Conservation (phyloP, 2,113 vertebrate genomes). For the Guaruba guarouba region DNA sequence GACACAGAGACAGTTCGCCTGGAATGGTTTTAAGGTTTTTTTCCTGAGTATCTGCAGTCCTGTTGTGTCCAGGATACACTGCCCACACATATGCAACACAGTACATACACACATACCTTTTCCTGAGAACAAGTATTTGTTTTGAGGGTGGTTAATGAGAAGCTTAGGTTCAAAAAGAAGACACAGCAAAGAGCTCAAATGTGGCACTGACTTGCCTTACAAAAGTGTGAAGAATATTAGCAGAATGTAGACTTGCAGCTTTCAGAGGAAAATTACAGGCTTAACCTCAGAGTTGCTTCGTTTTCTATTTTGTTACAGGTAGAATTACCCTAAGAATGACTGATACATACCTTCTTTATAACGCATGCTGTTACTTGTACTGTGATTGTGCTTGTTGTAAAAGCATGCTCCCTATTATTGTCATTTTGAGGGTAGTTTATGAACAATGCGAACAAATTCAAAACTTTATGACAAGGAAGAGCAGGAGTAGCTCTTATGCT, state of each 20-base stretch:
- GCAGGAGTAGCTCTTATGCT: neutral
- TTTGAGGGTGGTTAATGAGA: neutral
- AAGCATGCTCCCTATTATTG: neutral
- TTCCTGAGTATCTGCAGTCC: neutral
- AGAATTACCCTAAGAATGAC: neutral
- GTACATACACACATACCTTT: neutral
- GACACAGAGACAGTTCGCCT: neutral
- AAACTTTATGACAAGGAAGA: neutral
- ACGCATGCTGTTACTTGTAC: neutral
- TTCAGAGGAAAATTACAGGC: neutral
- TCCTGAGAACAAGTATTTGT: neutral
- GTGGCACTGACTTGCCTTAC: neutral
- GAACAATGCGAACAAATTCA: neutral
- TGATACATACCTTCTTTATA: neutral
- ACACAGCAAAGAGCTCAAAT: neutral
- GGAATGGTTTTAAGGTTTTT: neutral
- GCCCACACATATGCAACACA: too few species aligned
- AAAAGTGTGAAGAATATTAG: neutral
- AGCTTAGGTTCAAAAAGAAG: neutral
- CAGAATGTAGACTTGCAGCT: neutral
- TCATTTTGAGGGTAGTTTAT: neutral
- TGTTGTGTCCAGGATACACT: neutral
- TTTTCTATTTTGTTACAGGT: neutral
- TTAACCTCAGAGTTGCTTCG: neutral
- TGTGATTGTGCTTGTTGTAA: neutral